Evolutionary conservation across 2,797 vertebrate genomes (phyloP).

Genomic region (Anguilla marmorata): DNA sequence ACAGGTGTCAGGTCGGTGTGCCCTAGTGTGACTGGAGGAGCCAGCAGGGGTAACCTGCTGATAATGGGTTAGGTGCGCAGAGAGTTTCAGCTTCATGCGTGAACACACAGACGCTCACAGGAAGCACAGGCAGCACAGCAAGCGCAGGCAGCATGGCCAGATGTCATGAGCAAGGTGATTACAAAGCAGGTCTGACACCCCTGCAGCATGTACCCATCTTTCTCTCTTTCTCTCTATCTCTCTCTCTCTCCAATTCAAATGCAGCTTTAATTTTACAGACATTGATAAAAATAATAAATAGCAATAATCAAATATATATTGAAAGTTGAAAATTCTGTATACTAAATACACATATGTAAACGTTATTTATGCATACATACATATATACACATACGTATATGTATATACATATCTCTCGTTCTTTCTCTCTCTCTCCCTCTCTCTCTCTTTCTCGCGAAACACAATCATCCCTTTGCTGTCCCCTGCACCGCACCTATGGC

Average conservation of each 20-base stretch:
- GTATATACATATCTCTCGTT: no score
- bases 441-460: conserved; percentile 48
- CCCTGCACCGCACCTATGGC: conserved; percentile 58
- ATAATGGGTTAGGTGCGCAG: background rate
- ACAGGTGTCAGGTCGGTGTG: background rate
- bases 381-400: no score
- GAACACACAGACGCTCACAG: background rate
- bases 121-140: conserved; percentile 39
- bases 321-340: no score
- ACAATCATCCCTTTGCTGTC: conserved; percentile 57
- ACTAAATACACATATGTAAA: no score
- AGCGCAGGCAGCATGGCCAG: conserved; percentile 44
- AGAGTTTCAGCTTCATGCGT: background rate
- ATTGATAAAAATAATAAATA: no score
- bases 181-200: conserved; percentile 61
- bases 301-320: no score
- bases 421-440: no score
- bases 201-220: conserved; percentile 33
- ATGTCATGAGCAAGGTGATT: conserved; percentile 58
- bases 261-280: no score
- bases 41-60: background rate
- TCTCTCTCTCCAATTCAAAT: background rate
- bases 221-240: conserved; percentile 39
- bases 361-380: no score
- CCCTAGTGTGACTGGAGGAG: background rate